Percentiles rank a stretch among this genome's conserved stretches.
These are phyloP conservation scores for Pandion haliaetus DNA, from an alignment of 2,113 vertebrate genomes.

Conservation along the genomic window DNA sequence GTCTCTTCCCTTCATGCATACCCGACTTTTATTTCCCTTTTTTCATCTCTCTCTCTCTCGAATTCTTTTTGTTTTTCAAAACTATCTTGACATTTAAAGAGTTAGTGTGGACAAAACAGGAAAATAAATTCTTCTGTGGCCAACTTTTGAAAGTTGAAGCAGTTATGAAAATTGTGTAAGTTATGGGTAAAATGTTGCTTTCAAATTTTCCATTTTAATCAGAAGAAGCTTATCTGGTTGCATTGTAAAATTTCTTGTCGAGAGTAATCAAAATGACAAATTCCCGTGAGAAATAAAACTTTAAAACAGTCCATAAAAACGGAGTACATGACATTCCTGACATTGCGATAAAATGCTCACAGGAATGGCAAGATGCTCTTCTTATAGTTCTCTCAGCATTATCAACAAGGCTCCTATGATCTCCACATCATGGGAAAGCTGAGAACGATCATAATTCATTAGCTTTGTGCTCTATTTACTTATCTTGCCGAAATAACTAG, in stretches of 20 bases:
- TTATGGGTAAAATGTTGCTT: background rate
- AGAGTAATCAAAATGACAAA: conserved; percentile 1
- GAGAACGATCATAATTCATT: background rate
- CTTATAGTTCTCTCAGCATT: background rate
- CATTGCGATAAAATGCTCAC: background rate
- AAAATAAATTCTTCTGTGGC: background rate
- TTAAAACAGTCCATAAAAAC: conserved; percentile 29
- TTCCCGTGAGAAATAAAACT: conserved; percentile 2
- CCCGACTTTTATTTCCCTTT: background rate
- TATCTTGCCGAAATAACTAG: background rate
- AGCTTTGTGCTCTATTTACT: background rate
- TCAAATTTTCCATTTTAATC: conserved; percentile 15
- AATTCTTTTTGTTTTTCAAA: background rate
- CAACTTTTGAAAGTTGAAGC: background rate
- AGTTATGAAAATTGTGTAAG: background rate
- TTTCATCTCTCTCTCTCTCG: rapidly evolving
- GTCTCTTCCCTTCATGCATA: background rate
- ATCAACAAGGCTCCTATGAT: background rate
- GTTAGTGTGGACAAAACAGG: background rate
- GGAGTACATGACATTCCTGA: background rate
- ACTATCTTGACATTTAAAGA: background rate
- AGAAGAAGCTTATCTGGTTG: background rate
- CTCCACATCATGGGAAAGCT: background rate
- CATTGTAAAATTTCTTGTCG: background rate
- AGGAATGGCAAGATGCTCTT: background rate